Evolutionary conservation across 1,140 invertebrate species (phyloP).

Genomic region (Drosophila punjabiensis): DNA sequence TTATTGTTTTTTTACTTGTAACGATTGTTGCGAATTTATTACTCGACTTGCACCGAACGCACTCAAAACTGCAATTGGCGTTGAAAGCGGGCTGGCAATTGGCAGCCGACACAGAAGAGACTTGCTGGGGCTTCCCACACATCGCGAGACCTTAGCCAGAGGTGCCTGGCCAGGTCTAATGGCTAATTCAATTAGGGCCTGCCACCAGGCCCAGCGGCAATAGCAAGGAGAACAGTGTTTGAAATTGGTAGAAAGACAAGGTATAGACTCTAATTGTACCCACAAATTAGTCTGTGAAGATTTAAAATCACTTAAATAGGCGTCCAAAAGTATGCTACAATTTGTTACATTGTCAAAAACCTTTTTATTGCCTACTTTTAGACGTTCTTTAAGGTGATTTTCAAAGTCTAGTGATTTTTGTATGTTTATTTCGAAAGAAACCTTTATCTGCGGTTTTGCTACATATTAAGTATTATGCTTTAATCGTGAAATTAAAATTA

Average conservation of each 20-base stretch:
- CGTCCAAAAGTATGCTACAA: neutral
- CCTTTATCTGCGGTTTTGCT: neutral
- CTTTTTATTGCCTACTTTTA: neutral
- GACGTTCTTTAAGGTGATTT: neutral
- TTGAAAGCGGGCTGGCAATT: conserved; percentile 35
- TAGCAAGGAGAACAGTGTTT: conserved; percentile 1
- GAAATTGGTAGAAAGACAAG: neutral
- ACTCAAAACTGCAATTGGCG: conserved; percentile 76
- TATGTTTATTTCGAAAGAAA: neutral
- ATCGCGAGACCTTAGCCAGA: conserved; percentile 53
- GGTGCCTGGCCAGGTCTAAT: conserved; percentile 46
- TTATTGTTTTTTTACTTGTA: neutral
- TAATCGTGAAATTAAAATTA: neutral
- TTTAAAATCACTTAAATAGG: neutral
- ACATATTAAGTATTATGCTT: neutral
- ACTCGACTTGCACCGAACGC: conserved; percentile 76
- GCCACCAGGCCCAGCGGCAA: neutral
- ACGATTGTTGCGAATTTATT: conserved; percentile 9
- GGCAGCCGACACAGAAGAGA: conserved; percentile 36
- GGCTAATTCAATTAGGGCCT: conserved; percentile 71
- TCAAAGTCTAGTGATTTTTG: neutral
- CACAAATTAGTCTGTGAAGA: neutral
- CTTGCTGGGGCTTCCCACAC: conserved; percentile 67
- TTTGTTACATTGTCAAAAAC: neutral
- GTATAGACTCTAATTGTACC: neutral